phyloP scores from a whole-genome alignment of 2,113 vertebrate genomes.

The Procapra przewalskii region DNA sequence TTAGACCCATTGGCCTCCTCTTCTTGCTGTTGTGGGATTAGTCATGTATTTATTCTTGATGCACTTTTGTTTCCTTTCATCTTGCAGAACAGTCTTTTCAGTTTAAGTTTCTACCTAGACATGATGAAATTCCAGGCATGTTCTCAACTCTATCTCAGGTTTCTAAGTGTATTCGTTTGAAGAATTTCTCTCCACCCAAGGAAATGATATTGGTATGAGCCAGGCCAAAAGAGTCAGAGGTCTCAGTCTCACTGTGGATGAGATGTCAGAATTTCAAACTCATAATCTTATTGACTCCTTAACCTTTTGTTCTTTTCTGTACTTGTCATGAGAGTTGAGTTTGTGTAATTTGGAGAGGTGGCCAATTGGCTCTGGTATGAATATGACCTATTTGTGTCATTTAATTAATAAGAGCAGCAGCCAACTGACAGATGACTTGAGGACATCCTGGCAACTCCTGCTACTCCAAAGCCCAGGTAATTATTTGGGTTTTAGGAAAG shows the following conservation, averaged over 20 bases:
- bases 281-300: conserved; percentile 61
- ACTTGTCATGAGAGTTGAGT: conserved; percentile 33
- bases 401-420: conserved; percentile 47
- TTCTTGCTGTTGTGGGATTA: background rate
- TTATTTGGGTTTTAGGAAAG: conserved; percentile 35
- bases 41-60: conserved; percentile 3
- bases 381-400: conserved; percentile 45
- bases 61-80: conserved; percentile 33
- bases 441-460: background rate
- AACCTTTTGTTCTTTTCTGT: conserved; percentile 53
- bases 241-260: background rate
- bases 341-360: background rate
- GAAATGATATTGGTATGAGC: conserved; percentile 25
- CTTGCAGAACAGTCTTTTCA: conserved; percentile 39
- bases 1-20: background rate
- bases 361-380: conserved; percentile 32
- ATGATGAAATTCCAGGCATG: conserved; percentile 55
- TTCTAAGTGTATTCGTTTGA: conserved; percentile 62
- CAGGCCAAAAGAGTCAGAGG: background rate
- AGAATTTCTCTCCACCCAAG: conserved; percentile 33
- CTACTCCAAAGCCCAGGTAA: background rate
- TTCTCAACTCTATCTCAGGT: conserved; percentile 42
- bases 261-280: conserved; percentile 56
- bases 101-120: conserved; percentile 25
- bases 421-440: background rate